Conservation (phyloP, 1,140 invertebrate species). For the Portunus trituberculatus region DNA sequence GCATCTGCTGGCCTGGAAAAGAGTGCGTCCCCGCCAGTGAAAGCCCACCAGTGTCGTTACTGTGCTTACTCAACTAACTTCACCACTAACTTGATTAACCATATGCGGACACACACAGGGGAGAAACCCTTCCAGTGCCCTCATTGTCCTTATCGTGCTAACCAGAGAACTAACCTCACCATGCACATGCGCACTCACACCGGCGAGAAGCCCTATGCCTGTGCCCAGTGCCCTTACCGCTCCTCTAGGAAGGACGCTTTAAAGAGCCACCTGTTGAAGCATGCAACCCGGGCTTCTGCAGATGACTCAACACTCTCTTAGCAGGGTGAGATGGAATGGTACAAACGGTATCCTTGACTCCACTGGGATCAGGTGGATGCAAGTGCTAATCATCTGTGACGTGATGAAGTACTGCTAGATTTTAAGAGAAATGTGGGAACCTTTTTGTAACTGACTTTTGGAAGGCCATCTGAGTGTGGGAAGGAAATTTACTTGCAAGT, state of each 20-base stretch:
- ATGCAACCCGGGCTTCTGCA: not conserved
- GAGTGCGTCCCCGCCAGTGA: slow-evolving; percentile 42
- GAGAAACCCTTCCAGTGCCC: slow-evolving; percentile 70
- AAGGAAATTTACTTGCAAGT: not conserved
- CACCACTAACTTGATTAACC: slow-evolving; percentile 70
- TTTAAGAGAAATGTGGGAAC: not conserved
- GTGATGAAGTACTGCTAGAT: not conserved
- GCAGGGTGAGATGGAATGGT: not conserved
- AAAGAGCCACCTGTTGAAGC: slow-evolving; percentile 67
- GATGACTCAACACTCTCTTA: slow-evolving; percentile 48
- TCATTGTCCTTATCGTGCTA: slow-evolving; percentile 69
- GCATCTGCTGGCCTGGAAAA: slow-evolving; percentile 32
- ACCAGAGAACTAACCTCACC: slow-evolving; percentile 71
- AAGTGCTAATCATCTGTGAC: not conserved
- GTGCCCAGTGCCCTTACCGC: slow-evolving; percentile 62
- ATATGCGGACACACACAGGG: slow-evolving; percentile 72
- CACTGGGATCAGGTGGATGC: not conserved
- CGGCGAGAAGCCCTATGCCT: slow-evolving; percentile 71
- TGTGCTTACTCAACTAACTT: slow-evolving; percentile 71
- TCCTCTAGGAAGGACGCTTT: slow-evolving; percentile 71
- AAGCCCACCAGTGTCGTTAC: slow-evolving; percentile 65
- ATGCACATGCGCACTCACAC: slow-evolving; percentile 74
- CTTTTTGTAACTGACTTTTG: not conserved
- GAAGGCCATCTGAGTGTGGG: not conserved
- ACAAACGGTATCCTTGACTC: not conserved